These are phyloP conservation scores for Polypterus bichir DNA, from an alignment of 2,113 vertebrate species.

Conservation along the genomic window DNA sequence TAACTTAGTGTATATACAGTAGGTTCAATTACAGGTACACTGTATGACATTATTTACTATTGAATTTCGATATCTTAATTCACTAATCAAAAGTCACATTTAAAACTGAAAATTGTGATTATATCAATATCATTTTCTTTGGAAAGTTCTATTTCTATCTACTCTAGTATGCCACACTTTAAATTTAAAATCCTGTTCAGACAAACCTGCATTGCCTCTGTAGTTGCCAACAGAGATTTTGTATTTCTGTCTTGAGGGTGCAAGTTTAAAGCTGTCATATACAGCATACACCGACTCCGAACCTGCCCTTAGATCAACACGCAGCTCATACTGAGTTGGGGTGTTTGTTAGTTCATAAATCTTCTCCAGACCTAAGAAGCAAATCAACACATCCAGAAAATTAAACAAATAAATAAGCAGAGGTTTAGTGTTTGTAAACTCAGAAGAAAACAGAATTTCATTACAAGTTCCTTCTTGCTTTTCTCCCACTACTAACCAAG, in stretches of 20 bases:
- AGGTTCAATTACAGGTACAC: too few relatives aligned
- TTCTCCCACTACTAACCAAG: constrained; percentile 49
- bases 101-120: too few relatives aligned
- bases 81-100: too few relatives aligned
- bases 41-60: too few relatives aligned
- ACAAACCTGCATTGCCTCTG: constrained; percentile 65
- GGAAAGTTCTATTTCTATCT: too few relatives aligned
- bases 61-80: too few relatives aligned
- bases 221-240: constrained; percentile 62
- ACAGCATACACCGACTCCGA: constrained; percentile 56
- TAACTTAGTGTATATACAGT: too few relatives aligned
- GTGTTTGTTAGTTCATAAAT: constrained; percentile 67
- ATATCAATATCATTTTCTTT: too few relatives aligned
- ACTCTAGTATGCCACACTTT: too few relatives aligned
- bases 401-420: background rate
- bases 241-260: constrained; percentile 56
- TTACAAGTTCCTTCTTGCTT: background rate
- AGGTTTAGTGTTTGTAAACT: background rate
- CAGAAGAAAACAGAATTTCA: background rate
- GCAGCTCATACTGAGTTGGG: constrained; percentile 48
- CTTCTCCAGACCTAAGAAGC: constrained; percentile 60
- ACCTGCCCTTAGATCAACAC: constrained; percentile 55
- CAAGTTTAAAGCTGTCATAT: constrained; percentile 65
- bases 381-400: background rate
- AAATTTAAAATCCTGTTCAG: background rate